Conservation (phyloP, 2,113 vertebrate genomes). For the Chloropsis cyanopogon region DNA sequence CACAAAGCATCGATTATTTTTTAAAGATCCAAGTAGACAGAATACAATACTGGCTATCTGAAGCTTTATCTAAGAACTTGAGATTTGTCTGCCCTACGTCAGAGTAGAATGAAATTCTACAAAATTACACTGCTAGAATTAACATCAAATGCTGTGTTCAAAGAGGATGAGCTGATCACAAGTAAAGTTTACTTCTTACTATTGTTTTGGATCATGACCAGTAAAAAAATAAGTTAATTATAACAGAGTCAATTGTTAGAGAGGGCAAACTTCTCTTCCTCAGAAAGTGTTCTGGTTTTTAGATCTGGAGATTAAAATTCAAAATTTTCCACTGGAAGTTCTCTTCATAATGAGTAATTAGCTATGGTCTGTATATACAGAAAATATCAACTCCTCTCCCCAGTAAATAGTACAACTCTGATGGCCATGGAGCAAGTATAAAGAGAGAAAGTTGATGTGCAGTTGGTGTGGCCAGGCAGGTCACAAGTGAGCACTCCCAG, state of each 20-base stretch:
- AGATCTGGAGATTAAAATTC: neutral
- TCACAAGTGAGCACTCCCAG: neutral
- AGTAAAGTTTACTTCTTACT: neutral
- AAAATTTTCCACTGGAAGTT: neutral
- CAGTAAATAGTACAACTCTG: neutral
- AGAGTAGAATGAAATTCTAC: neutral
- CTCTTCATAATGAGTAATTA: neutral
- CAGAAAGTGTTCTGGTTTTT: neutral
- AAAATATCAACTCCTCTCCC: neutral
- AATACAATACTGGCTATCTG: neutral
- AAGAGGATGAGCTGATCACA: neutral
- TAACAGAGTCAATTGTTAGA: neutral
- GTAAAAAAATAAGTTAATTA: neutral
- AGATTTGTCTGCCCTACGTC: neutral
- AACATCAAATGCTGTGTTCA: neutral
- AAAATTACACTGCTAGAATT: neutral
- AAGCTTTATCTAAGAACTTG: neutral
- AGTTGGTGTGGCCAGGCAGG: neutral
- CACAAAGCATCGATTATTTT: neutral
- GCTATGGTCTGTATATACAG: neutral
- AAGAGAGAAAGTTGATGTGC: neutral
- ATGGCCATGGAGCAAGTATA: accelerated
- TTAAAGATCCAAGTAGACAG: neutral
- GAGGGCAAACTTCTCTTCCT: neutral
- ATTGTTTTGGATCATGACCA: neutral